Conservation (phyloP, 2,113 vertebrate species). For the Piprites chloris region DNA sequence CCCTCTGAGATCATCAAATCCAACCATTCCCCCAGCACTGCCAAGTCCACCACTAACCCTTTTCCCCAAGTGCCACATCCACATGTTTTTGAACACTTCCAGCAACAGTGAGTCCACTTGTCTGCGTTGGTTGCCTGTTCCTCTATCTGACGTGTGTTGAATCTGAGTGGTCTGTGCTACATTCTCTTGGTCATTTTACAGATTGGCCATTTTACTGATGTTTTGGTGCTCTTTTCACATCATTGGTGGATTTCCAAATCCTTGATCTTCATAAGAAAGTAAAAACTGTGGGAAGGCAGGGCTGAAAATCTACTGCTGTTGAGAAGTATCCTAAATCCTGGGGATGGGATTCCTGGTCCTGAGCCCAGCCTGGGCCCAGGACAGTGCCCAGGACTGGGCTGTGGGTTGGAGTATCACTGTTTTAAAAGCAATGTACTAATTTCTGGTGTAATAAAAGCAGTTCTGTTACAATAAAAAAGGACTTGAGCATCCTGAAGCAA, state of each 20-base stretch:
- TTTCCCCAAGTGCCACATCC: background rate
- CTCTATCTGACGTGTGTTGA: background rate
- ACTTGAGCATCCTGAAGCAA: background rate
- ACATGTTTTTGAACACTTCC: background rate
- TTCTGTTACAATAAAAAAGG: background rate
- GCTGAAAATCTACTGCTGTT: background rate
- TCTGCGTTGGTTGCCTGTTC: background rate
- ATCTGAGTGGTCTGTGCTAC: no score
- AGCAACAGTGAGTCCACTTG: background rate
- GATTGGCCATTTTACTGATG: background rate
- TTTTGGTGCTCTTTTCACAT: background rate
- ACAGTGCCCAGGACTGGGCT: background rate
- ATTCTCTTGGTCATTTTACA: background rate
- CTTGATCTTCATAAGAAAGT: background rate
- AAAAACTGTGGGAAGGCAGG: background rate
- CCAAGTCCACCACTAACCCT: background rate
- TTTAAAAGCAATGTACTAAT: background rate
- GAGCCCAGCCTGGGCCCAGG: background rate
- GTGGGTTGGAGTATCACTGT: background rate
- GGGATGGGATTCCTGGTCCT: background rate
- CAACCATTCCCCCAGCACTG: background rate
- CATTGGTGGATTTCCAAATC: background rate
- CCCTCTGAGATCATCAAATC: background rate
- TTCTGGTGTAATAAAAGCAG: background rate
- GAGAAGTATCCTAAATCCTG: background rate